These are phyloP conservation scores for Acleris sparsana DNA, from an alignment of 2,888 invertebrate genomes.

Conservation along the genomic window DNA sequence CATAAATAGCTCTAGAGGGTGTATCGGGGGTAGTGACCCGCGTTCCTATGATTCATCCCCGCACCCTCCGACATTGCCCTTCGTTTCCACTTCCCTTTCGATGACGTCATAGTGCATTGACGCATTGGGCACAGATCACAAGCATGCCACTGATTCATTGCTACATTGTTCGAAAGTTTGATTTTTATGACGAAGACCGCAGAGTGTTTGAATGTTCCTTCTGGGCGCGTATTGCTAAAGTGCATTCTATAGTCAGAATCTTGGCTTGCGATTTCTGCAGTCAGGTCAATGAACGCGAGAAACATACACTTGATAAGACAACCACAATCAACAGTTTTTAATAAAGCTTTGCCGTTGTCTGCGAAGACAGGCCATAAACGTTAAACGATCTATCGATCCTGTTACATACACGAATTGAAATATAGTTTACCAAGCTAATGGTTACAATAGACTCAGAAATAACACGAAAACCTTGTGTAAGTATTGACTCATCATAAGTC, in stretches of 20 bases:
- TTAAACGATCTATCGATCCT: background rate
- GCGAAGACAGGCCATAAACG: background rate
- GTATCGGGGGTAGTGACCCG: constrained; percentile 70
- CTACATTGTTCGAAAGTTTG: constrained; percentile 50
- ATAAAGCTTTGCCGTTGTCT: constrained; percentile 20
- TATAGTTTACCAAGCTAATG: constrained; percentile 13
- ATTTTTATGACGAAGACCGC: constrained; percentile 53
- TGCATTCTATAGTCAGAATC: constrained; percentile 37
- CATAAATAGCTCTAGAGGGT: constrained; percentile 67
- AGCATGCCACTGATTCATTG: constrained; percentile 71
- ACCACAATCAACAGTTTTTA: constrained; percentile 8
- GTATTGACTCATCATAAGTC: constrained; percentile 27
- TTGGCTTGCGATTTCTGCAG: background rate
- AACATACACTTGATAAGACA: constrained; percentile 14
- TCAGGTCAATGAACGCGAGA: constrained; percentile 17
- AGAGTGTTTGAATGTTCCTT: constrained; percentile 38
- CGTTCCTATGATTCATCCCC: constrained; percentile 79
- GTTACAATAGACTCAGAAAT: constrained; percentile 9
- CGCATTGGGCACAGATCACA: constrained; percentile 59
- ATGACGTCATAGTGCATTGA: constrained; percentile 75
- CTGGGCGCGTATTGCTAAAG: constrained; percentile 38
- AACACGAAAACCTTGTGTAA: constrained; percentile 25
- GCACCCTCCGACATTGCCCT: constrained; percentile 73
- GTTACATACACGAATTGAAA: constrained; percentile 30
- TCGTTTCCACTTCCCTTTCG: constrained; percentile 62